Evolutionary conservation across 2,888 invertebrate species (phyloP).

Genomic region (Caradrina clavipalpis): DNA sequence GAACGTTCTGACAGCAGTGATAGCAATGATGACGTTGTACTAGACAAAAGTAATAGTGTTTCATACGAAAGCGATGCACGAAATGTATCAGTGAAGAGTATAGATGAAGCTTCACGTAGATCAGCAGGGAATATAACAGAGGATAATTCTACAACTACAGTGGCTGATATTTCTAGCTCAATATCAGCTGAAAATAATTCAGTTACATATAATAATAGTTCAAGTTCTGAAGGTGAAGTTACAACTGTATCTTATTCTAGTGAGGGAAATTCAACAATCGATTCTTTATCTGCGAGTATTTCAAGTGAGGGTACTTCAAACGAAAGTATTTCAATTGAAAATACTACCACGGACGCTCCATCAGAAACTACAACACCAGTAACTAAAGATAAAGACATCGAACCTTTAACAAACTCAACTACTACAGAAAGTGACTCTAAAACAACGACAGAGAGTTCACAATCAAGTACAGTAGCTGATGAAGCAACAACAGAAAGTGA

Average conservation of each 20-base stretch:
- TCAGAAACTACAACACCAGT: background rate
- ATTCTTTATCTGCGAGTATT: background rate
- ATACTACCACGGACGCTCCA: background rate
- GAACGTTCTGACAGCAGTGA: conserved; percentile 3
- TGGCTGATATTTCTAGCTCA: background rate
- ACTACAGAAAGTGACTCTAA: background rate
- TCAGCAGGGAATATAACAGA: background rate
- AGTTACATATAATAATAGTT: background rate
- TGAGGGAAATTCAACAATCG: background rate
- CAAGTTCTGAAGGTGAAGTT: background rate
- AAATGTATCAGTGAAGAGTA: conserved; percentile 56
- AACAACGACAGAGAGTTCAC: background rate
- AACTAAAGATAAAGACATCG: background rate
- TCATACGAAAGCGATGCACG: conserved; percentile 23
- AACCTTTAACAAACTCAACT: background rate
- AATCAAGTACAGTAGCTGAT: conserved; percentile 6
- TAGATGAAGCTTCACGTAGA: conserved; percentile 18
- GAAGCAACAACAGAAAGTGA: background rate
- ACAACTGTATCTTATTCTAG: background rate
- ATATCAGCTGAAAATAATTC: conserved; percentile 1
- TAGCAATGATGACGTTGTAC: background rate
- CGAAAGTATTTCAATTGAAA: background rate
- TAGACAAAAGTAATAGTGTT: conserved; percentile 7
- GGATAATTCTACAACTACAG: background rate
- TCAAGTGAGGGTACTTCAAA: background rate